Conservation (phyloP, 2,113 vertebrate genomes). For the Rhizomys pruinosus region DNA sequence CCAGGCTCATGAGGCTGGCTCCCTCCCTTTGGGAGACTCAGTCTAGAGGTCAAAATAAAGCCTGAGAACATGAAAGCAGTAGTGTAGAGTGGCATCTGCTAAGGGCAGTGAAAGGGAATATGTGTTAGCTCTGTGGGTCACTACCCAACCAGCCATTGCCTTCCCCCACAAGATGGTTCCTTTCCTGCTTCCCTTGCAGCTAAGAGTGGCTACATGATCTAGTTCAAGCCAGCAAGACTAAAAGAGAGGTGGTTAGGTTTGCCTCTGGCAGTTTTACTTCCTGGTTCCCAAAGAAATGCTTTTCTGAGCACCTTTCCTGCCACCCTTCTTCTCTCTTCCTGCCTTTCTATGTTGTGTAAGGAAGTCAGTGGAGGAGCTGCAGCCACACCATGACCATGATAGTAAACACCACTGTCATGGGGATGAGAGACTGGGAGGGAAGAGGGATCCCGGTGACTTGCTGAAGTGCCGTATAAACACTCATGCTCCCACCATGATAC, state of each 20-base stretch:
- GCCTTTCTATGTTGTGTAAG: background rate
- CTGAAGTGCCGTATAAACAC: background rate
- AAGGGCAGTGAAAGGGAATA: background rate
- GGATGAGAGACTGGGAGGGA: background rate
- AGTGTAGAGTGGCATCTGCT: background rate
- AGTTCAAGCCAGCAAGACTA: background rate
- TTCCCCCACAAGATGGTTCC: background rate
- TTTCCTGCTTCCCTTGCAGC: constrained; percentile 17
- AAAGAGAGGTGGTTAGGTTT: background rate
- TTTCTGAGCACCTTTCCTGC: background rate
- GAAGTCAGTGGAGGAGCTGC: background rate
- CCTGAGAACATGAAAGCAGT: background rate
- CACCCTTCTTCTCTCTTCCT: background rate
- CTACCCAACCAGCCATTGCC: background rate
- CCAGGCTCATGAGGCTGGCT: background rate
- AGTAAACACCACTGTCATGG: background rate
- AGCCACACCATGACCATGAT: background rate
- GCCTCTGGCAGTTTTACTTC: background rate
- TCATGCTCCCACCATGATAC: background rate
- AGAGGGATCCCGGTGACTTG: background rate
- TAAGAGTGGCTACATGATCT: background rate
- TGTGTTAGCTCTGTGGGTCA: background rate
- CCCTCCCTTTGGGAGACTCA: background rate
- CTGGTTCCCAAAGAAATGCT: background rate
- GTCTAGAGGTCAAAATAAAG: background rate